Percentiles rank a stretch among this genome's conserved stretches.
Evolutionary conservation across 1,140 invertebrate species (phyloP).

Genomic region (Drosophila eugracilis): DNA sequence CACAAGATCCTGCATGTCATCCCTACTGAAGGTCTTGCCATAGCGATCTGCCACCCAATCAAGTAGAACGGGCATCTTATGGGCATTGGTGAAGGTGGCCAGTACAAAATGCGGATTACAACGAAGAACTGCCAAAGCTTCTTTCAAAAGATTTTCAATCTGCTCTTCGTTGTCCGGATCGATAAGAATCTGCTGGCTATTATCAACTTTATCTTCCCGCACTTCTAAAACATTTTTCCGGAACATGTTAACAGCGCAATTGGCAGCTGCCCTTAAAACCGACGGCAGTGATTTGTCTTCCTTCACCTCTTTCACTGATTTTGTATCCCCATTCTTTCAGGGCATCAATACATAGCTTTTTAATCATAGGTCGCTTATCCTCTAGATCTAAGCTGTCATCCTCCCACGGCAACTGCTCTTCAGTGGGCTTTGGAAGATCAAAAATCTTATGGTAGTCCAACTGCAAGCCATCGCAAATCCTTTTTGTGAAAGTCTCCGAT

Average conservation of each 20-base stretch:
- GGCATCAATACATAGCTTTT: constrained; percentile 27
- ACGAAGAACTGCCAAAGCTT: constrained; percentile 42
- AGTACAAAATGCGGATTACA: constrained; percentile 63
- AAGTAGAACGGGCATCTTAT: constrained; percentile 58
- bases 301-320: background rate
- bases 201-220: background rate
- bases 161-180: constrained; percentile 59
- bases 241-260: constrained; percentile 16
- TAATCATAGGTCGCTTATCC: constrained; percentile 29
- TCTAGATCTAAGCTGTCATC: constrained; percentile 3
- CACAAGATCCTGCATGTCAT: constrained; percentile 15
- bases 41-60: constrained; percentile 72
- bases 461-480: background rate
- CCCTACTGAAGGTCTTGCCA: constrained; percentile 48
- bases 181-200: constrained; percentile 14
- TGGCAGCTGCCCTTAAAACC: constrained; percentile 11
- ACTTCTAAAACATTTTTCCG: background rate
- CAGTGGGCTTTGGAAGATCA: background rate
- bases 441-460: constrained; percentile 54
- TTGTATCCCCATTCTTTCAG: background rate
- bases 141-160: constrained; percentile 54
- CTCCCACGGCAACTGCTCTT: background rate
- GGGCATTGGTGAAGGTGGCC: constrained; percentile 71
- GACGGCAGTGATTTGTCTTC: background rate
- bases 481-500: background rate